Conservation (phyloP, 2,113 vertebrate genomes). For the Melozone crissalis region DNA sequence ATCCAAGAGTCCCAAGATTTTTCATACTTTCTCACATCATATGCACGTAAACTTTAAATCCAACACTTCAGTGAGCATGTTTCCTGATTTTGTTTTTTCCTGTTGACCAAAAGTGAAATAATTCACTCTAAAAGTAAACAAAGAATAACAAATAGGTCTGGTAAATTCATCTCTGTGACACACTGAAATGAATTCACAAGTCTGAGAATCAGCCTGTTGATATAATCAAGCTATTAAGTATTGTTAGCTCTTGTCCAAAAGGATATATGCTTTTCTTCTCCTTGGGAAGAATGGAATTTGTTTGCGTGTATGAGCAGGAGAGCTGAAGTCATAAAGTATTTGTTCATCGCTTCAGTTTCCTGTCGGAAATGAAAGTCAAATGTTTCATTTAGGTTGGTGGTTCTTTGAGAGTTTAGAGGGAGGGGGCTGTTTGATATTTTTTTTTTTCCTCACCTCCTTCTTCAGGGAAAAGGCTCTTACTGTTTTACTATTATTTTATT, state of each 20-base stretch:
- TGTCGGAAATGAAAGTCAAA: conserved; percentile 46
- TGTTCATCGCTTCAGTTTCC: conserved; percentile 33
- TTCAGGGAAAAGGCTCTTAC: background rate
- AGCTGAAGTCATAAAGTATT: conserved; percentile 12
- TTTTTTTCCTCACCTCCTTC: background rate
- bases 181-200: conserved; percentile 48
- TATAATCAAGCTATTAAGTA: conserved; percentile 47
- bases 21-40: background rate
- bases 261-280: conserved; percentile 41
- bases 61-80: background rate
- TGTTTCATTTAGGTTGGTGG: background rate
- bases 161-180: conserved; percentile 58
- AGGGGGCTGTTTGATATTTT: rapidly evolving
- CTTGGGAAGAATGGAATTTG: conserved; percentile 43
- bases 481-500: background rate
- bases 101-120: conserved; percentile 48
- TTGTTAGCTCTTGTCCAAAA: conserved; percentile 38
- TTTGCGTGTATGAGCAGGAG: background rate
- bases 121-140: conserved; percentile 53
- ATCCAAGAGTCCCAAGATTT: background rate
- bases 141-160: conserved; percentile 42
- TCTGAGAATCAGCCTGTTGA: conserved; percentile 45
- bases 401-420: conserved; percentile 31
- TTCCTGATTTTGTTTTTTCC: conserved; percentile 69
- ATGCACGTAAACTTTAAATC: background rate